A percentile compares a stretch with the other conserved stretches of the same genome.
phyloP scores from a whole-genome alignment of 2,888 invertebrate species.

The Rugalucina vietnamica region DNA sequence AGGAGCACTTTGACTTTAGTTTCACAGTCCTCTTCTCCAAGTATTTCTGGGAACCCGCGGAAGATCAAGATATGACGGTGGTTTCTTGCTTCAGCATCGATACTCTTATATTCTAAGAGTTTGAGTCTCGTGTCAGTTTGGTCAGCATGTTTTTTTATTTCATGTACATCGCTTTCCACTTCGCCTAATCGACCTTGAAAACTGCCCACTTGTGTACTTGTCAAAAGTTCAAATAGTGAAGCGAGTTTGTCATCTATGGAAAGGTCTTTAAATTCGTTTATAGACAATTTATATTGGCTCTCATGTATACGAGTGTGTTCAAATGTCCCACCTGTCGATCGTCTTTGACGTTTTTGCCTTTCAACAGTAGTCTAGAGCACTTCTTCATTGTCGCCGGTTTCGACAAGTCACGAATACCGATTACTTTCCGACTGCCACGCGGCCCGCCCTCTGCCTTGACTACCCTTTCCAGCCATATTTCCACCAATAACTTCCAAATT shows the following conservation, averaged over 20 bases:
- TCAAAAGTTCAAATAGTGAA: neutral
- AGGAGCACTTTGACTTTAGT: neutral
- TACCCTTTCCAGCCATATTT: too few species aligned
- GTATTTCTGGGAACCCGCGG: neutral
- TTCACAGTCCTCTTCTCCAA: neutral
- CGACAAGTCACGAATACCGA: too few species aligned
- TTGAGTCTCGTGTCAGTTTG: neutral
- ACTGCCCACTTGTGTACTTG: neutral
- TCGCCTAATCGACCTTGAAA: neutral
- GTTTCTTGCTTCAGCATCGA: neutral
- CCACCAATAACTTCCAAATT: too few species aligned
- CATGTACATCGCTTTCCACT: neutral
- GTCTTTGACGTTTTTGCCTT: neutral
- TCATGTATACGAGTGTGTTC: neutral
- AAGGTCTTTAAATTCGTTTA: neutral
- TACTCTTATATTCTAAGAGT: neutral
- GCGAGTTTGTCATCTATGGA: neutral
- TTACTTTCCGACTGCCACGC: too few species aligned
- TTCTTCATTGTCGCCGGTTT: neutral
- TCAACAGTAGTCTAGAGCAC: neutral
- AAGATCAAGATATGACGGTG: neutral
- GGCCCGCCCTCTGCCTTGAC: too few species aligned
- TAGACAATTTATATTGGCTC: neutral
- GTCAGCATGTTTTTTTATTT: neutral
- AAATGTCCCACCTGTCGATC: neutral